phyloP scores from a whole-genome alignment of 2,888 invertebrate genomes.

The Odontocerum albicorne region DNA sequence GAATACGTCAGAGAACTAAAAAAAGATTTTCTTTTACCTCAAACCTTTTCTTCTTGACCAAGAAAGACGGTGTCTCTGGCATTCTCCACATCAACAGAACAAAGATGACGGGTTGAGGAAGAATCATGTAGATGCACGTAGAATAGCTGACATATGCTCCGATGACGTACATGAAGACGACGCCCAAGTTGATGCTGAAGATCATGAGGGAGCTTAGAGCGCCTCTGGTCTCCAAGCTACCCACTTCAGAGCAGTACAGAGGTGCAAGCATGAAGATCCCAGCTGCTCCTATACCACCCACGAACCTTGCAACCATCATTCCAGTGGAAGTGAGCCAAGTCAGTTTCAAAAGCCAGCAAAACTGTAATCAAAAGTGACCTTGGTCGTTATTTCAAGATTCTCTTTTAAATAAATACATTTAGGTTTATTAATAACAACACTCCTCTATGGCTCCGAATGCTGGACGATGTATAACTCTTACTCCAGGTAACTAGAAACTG shows the following conservation, averaged over 20 bases:
- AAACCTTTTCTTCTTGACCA: constrained; percentile 46
- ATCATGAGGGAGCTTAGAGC: constrained; percentile 60
- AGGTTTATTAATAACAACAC: no score
- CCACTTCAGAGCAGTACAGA: constrained; percentile 58
- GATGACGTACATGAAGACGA: constrained; percentile 52
- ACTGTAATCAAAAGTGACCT: constrained; percentile 23
- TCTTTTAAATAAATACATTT: no score
- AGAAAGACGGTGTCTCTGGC: constrained; percentile 64
- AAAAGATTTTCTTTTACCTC: constrained; percentile 11
- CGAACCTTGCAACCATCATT: constrained; percentile 49
- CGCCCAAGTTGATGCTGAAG: constrained; percentile 53
- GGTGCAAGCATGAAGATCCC: constrained; percentile 52
- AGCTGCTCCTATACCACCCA: constrained; percentile 55
- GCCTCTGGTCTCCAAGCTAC: constrained; percentile 57
- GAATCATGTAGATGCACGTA: constrained; percentile 53
- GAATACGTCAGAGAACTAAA: background rate
- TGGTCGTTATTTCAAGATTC: no score
- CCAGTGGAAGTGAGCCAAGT: constrained; percentile 24
- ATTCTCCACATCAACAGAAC: constrained; percentile 52
- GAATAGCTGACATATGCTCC: constrained; percentile 56
- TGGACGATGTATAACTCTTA: no score
- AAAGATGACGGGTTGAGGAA: constrained; percentile 52
- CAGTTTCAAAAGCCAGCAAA: constrained; percentile 27
- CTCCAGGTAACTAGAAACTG: no score
- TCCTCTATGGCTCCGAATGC: no score